Percentiles rank a stretch among this genome's conserved stretches.
Conservation (phyloP, 2,797 vertebrate species). For the Lemur catta region DNA sequence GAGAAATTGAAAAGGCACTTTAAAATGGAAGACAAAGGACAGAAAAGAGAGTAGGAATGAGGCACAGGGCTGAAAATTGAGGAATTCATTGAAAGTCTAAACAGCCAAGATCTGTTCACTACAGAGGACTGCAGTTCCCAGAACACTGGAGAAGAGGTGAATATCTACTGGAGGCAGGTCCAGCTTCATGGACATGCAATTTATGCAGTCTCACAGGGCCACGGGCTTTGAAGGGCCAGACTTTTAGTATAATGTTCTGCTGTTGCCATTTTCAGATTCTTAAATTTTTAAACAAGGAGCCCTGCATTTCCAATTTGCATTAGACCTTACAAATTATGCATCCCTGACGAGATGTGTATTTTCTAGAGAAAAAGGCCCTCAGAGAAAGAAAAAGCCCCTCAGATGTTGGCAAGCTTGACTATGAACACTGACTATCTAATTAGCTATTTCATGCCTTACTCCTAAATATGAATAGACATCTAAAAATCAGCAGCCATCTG, state of each 20-base stretch:
- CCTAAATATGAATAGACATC: not conserved
- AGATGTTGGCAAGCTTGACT: not conserved
- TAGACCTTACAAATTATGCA: not conserved
- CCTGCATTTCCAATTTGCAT: not conserved
- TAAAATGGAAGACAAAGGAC: not conserved
- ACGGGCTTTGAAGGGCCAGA: not conserved
- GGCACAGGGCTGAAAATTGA: not conserved
- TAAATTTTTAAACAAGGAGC: not conserved
- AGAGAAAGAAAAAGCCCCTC: not conserved
- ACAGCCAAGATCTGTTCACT: not conserved
- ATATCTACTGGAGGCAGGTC: not conserved
- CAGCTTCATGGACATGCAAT: not conserved
- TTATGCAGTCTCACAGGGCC: not conserved
- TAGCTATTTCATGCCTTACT: not conserved
- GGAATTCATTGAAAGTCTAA: not conserved
- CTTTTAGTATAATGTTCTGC: not conserved
- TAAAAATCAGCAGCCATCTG: not conserved
- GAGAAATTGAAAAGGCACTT: not conserved
- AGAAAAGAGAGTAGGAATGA: not conserved
- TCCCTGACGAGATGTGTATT: not conserved
- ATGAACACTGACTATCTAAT: not conserved
- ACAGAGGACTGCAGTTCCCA: not conserved
- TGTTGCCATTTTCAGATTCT: not conserved
- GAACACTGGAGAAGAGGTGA: not conserved
- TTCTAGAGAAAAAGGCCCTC: not conserved